A percentile compares a stretch with the other conserved stretches of the same genome.
phyloP scores from a whole-genome alignment of 1,140 invertebrate genomes.

The Asbolus verrucosus region DNA sequence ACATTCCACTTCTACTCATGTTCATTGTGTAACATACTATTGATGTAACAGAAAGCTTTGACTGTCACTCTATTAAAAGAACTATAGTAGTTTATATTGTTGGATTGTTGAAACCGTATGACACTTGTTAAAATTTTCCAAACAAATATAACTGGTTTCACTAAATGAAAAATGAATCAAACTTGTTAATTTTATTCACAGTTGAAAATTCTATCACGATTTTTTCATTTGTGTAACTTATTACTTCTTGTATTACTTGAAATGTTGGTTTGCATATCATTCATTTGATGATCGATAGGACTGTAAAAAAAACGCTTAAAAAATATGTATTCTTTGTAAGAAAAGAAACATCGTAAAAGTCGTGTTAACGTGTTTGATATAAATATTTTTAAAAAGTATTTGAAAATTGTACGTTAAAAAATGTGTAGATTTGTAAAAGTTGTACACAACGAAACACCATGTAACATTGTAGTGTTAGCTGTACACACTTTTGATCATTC shows the following conservation, averaged over 20 bases:
- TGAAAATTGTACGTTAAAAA: constrained; percentile 32
- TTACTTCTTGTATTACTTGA: too few species aligned
- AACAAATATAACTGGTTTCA: too few species aligned
- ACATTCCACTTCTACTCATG: constrained; percentile 46
- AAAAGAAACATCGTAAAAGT: neutral
- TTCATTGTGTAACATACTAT: constrained; percentile 42
- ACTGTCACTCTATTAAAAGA: constrained; percentile 35
- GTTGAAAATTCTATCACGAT: too few species aligned
- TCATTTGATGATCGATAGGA: constrained; percentile 23
- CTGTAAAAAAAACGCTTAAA: constrained; percentile 20
- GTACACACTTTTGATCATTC: constrained; percentile 15
- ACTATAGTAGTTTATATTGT: neutral
- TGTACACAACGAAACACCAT: constrained; percentile 28
- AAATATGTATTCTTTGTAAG: constrained; percentile 13
- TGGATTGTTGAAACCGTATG: too few species aligned
- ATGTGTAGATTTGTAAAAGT: constrained; percentile 7
- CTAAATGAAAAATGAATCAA: neutral
- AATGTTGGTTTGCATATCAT: constrained; percentile 15
- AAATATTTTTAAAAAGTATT: constrained; percentile 6
- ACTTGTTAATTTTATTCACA: neutral
- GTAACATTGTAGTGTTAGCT: constrained; percentile 17
- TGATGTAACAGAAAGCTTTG: constrained; percentile 43
- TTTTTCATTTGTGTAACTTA: too few species aligned
- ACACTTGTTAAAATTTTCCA: too few species aligned
- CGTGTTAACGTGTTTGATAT: constrained; percentile 6